A percentile compares a stretch with the other conserved stretches of the same genome.
phyloP scores from a whole-genome alignment of 2,888 invertebrate species.

The Neoaliturus tenellus region DNA sequence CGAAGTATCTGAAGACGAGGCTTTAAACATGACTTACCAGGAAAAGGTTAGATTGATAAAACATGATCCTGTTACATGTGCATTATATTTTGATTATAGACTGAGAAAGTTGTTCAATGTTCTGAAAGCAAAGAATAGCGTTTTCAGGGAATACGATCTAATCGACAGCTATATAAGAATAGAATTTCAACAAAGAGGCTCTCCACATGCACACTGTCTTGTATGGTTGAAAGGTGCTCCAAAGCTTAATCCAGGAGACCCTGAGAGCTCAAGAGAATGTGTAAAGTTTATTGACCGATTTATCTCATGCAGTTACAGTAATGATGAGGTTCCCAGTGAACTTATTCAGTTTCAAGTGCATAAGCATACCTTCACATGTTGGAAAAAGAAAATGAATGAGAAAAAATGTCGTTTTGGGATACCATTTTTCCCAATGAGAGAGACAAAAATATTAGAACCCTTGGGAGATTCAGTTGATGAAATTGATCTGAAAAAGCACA shows the following conservation, averaged over 20 bases:
- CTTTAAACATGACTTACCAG: constrained; percentile 50
- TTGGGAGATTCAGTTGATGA: neutral
- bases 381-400: constrained; percentile 57
- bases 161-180: constrained; percentile 62
- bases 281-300: constrained; percentile 60
- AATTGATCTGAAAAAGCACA: neutral
- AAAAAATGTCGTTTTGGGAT: constrained; percentile 63
- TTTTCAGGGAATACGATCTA: neutral
- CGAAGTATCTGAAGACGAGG: constrained; percentile 58
- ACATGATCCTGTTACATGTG: constrained; percentile 66
- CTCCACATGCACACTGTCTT: constrained; percentile 67
- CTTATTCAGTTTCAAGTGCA: constrained; percentile 61
- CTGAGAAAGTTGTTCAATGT: constrained; percentile 59
- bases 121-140: constrained; percentile 60
- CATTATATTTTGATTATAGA: constrained; percentile 57
- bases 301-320: constrained; percentile 62
- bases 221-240: constrained; percentile 68
- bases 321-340: constrained; percentile 55
- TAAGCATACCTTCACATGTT: constrained; percentile 64
- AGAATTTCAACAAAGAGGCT: constrained; percentile 68
- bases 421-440: constrained; percentile 63
- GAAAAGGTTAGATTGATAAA: constrained; percentile 64
- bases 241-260: constrained; percentile 60
- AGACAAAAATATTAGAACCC: constrained; percentile 55
- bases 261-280: constrained; percentile 43